These are phyloP conservation scores for Anastatus disparis DNA, from an alignment of 1,140 invertebrate species.

Conservation along the genomic window DNA sequence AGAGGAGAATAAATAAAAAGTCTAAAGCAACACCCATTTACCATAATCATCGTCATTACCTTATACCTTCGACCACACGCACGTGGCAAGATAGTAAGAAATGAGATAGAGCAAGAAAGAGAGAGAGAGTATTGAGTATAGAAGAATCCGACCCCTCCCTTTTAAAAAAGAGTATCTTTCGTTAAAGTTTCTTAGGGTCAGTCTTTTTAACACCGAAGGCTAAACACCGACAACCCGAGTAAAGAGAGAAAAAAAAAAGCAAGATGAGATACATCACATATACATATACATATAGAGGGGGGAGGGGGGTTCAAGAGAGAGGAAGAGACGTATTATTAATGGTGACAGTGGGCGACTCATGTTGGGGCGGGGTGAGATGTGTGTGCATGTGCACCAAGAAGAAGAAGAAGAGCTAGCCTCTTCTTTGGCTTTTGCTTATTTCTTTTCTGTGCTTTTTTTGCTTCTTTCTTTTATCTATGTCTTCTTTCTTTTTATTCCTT, in stretches of 20 bases:
- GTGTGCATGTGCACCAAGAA: conserved; percentile 20
- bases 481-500: neutral
- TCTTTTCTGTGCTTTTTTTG: neutral
- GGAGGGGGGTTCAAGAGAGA: conserved; percentile 45
- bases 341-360: conserved; percentile 62
- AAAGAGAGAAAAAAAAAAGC: conserved; percentile 37
- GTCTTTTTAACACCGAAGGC: conserved; percentile 53
- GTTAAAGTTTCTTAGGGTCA: too few relatives aligned
- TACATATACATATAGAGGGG: too few relatives aligned
- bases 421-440: conserved; percentile 20
- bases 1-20: too few relatives aligned
- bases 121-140: neutral
- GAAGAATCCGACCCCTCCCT: conserved; percentile 45
- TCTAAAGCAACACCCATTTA: too few relatives aligned
- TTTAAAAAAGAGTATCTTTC: too few relatives aligned
- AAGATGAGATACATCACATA: too few relatives aligned
- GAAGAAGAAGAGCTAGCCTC: conserved; percentile 39
- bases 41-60: conserved; percentile 11
- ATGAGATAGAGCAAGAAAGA: conserved; percentile 22
- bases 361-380: conserved; percentile 61
- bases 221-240: conserved; percentile 48
- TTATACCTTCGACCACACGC: conserved; percentile 26
- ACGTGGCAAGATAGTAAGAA: too few relatives aligned
- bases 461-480: neutral
- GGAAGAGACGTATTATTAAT: conserved; percentile 62